Base-by-base conservation (phyloP, 2,797 vertebrate species). In the Rhynchotus rufescens region DNA sequence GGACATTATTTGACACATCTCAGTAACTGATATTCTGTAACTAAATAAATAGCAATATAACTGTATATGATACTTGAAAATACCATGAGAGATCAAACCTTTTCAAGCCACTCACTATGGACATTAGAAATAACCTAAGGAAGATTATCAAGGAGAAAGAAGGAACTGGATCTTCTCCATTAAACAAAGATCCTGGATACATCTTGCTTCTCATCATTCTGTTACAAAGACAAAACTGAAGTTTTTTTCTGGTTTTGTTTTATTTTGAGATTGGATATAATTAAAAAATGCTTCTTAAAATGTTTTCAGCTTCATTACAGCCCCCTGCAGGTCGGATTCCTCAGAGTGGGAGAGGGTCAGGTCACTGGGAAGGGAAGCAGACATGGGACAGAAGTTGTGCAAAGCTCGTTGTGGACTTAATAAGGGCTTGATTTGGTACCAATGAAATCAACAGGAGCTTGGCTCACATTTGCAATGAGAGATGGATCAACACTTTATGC, bases 381-480 rank as follows among this genome's bases (percentile, higher is more conserved):
- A 89, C 10, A 0, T 26, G 75, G 34, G 67, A 88, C 71, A 91
- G 89, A 83, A 93, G 91, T 51, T 77, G 87, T 65, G 85, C 77
- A 91, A 74, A 91, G 90, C 82, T 93, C 67, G 52, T 34, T 49
- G 34, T 61, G 67, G 80, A 84, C 74, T 93, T 94, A 88, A 83
- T 89, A 92, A 90, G 67, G 80, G 67, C 73, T 94, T 94, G 94
- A 84, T 93, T 81, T 64, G 64, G 80, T 76, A 95, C 90, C 86
- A 95, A 83, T 54, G 64, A 92, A 95, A 94, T 92, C 83, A 91
- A 91, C 6, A 1, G 86, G 86, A 92, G 82, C 92, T 94, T 94
- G 94, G 96, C 92, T 94, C 71, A 42, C 44, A 73, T 84, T 73
- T 96, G 86, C 71, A 80, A 44, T 62, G 82, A 86, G 82, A 90